Base-by-base conservation (phyloP, 1,140 invertebrate species). In the Portunus trituberculatus region DNA sequence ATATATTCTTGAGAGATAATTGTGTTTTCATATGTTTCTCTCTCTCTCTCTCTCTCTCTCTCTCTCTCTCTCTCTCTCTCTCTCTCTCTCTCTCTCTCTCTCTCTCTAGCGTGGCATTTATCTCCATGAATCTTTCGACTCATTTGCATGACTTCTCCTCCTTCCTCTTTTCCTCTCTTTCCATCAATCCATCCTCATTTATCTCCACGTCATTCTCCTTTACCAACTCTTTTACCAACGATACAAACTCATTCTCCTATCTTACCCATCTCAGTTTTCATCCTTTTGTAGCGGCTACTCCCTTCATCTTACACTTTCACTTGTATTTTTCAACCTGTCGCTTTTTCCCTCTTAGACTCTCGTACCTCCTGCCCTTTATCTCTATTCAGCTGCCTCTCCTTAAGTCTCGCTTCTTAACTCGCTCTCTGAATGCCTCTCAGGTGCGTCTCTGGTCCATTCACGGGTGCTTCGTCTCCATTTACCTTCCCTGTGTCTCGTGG, bases 41-140 rank as follows among this genome's bases (percentile, higher is more conserved):
- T 76, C 67, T 76, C 67, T 76, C 67, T 76, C 67, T 76, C 67
- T 76, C 67, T 76, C 67, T 76, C 67, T 76, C 67, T 76, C 67
- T 76, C 67, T 76, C 67, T 76, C 67, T 76, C 67, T 76, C 67
- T 76, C 67, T 76, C 67, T n/a, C n/a, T n/a, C n/a, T 76, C n/a
- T 76, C n/a, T 76, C 67, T 76, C 67, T 76, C 67, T 76, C 67
- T 76, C 67, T 76, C 67, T 76, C 67, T 76, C 67, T n/a, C n/a
- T n/a, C n/a, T 76, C n/a, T 76, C n/a, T 76, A 8, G 12, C n/a
- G 12, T 25, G 20, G 6, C 67, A 76, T 76, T 76, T 76, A n/a
- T 76, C 67, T 76, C 67, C 67, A 76, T 76, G 52, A 59, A 59
- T 59, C 52, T 14, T 12, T 12, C 3, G 52, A 59, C 52, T 59